Conservation (phyloP, 2,888 invertebrate genomes). For the Parnassius smintheus region DNA sequence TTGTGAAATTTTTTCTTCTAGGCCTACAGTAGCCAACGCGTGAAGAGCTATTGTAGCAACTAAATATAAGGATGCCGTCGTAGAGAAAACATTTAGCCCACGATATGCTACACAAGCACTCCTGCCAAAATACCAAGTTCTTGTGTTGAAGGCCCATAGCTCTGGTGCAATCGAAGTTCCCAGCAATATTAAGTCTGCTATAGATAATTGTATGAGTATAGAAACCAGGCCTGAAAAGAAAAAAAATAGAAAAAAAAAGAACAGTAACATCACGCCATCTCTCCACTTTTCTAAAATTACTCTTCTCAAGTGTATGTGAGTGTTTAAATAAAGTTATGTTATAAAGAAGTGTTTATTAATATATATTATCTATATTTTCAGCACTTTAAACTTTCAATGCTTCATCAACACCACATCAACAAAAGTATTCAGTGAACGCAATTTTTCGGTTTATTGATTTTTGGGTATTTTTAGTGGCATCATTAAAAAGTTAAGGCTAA, state of each 20-base stretch:
- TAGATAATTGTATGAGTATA: conserved; percentile 76
- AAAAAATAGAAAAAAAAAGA: neutral
- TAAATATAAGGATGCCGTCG: conserved; percentile 80
- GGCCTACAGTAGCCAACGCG: conserved; percentile 76
- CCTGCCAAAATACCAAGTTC: conserved; percentile 75
- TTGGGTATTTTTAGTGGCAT: no score
- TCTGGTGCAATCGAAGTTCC: conserved; percentile 72
- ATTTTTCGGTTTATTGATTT: no score
- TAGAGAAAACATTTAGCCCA: conserved; percentile 78
- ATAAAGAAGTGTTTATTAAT: no score
- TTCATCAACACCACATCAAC: no score
- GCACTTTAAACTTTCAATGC: no score
- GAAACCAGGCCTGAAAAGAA: conserved; percentile 74
- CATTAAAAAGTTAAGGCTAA: no score
- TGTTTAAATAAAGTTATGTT: no score
- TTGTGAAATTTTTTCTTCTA: conserved; percentile 63
- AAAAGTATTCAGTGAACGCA: no score
- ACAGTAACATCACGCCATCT: no score
- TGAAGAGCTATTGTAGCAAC: conserved; percentile 80
- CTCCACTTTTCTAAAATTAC: no score
- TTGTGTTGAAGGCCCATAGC: conserved; percentile 72
- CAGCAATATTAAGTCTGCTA: conserved; percentile 72
- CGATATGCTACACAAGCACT: conserved; percentile 76
- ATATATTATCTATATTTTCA: no score
- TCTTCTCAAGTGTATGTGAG: no score